Evolutionary conservation across 1,140 invertebrate genomes (phyloP).

Genomic region (Zaprionus kolodkinae): DNA sequence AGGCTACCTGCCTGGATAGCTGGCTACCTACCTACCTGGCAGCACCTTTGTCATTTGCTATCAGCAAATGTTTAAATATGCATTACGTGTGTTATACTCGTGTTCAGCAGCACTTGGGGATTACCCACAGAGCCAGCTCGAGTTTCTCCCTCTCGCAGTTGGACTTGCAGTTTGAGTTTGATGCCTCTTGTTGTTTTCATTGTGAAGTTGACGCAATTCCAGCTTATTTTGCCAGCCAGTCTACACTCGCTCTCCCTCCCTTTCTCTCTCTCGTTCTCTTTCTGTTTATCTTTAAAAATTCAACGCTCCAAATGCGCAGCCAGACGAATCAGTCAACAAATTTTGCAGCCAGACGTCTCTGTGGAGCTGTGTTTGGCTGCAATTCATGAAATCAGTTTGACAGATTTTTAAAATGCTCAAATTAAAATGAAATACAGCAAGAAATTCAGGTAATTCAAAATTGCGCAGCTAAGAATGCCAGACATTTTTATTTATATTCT

Average conservation of each 20-base stretch:
- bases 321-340: constrained; percentile 11
- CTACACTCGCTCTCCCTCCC: background rate
- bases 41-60: constrained; percentile 80
- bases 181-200: constrained; percentile 20
- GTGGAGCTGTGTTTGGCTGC: background rate
- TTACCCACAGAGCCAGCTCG: constrained; percentile 53
- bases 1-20: background rate
- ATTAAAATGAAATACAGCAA: background rate
- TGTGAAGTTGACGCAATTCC: constrained; percentile 8
- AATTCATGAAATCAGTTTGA: constrained; percentile 1
- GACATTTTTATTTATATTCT: background rate
- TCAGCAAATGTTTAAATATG: constrained; percentile 83
- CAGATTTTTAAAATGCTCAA: constrained; percentile 2
- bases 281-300: constrained; percentile 60
- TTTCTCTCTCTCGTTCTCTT: background rate
- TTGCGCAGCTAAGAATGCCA: background rate
- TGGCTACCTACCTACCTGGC: background rate
- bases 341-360: constrained; percentile 1
- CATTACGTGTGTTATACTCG: constrained; percentile 81
- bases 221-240: constrained; percentile 24
- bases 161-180: constrained; percentile 17
- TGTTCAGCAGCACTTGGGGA: constrained; percentile 81
- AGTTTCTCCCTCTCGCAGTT: constrained; percentile 10
- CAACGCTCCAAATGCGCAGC: constrained; percentile 48
- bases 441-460: background rate